These are phyloP conservation scores for Gyps fulvus DNA, from an alignment of 2,113 vertebrate species.

Conservation along the genomic window DNA sequence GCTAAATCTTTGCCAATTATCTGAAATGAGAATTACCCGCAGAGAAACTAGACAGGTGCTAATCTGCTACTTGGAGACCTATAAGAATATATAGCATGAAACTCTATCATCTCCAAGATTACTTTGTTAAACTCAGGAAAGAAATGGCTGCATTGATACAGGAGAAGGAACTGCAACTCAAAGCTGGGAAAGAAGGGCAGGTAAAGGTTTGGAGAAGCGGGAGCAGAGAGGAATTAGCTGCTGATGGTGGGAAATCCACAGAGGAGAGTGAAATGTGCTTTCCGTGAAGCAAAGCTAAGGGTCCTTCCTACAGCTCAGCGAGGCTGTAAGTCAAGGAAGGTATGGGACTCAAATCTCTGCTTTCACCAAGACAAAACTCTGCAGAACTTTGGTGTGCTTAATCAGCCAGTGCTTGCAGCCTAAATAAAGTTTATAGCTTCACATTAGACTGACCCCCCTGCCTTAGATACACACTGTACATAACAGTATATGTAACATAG, in stretches of 20 bases:
- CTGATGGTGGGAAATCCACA: not conserved
- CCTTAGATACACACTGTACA: not conserved
- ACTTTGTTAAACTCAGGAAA: not conserved
- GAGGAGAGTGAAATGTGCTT: too few relatives aligned
- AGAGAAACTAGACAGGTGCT: not conserved
- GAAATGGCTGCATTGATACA: not conserved
- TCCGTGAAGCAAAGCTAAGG: not conserved
- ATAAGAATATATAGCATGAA: accelerated
- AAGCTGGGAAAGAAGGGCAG: not conserved
- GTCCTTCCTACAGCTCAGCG: too few relatives aligned
- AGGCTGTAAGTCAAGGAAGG: not conserved
- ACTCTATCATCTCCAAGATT: not conserved
- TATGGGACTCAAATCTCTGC: not conserved
- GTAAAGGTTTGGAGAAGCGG: accelerated
- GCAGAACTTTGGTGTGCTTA: not conserved
- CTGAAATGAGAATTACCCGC: not conserved
- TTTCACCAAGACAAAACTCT: not conserved
- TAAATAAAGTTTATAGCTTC: not conserved
- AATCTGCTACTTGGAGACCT: not conserved
- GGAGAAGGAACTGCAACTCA: not conserved
- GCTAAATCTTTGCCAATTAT: not conserved
- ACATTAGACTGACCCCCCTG: not conserved
- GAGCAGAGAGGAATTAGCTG: not conserved
- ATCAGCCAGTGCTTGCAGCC: not conserved
- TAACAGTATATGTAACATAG: not conserved